phyloP scores from a whole-genome alignment of 2,888 invertebrate species.

The Rhyacophila evoluta region DNA sequence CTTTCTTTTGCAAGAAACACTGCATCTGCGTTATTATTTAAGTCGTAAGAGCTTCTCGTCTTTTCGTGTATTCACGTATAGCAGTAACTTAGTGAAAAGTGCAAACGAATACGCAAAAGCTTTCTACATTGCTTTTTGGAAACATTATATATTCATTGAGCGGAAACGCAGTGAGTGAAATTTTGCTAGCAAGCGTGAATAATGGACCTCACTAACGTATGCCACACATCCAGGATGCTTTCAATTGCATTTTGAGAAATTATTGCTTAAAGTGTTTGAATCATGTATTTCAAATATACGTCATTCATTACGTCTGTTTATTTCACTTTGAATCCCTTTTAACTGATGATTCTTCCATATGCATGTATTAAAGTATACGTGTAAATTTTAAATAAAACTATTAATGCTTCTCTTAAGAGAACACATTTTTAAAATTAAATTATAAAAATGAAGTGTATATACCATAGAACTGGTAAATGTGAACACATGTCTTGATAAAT shows the following conservation, averaged over 20 bases:
- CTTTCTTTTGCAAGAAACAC: background rate
- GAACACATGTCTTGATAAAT: too few relatives aligned
- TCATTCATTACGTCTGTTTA: too few relatives aligned
- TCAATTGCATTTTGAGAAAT: background rate
- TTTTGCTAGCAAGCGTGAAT: background rate
- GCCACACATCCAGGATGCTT: background rate
- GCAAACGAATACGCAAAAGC: background rate
- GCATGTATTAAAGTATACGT: too few relatives aligned
- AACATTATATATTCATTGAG: constrained; percentile 9
- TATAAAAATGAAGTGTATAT: too few relatives aligned
- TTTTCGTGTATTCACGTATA: background rate
- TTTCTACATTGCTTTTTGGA: constrained; percentile 15
- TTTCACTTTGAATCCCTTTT: too few relatives aligned
- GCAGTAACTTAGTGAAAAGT: background rate
- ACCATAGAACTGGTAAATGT: too few relatives aligned
- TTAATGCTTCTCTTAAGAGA: too few relatives aligned
- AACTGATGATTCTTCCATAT: too few relatives aligned
- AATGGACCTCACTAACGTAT: background rate
- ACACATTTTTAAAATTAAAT: too few relatives aligned
- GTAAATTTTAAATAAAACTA: too few relatives aligned
- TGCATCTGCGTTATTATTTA: background rate
- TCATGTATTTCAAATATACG: too few relatives aligned
- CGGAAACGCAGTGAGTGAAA: background rate
- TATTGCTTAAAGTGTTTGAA: too few relatives aligned
- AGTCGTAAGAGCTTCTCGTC: background rate